phyloP scores from a whole-genome alignment of 2,113 vertebrate species.

The Triplophysa tibetana region DNA sequence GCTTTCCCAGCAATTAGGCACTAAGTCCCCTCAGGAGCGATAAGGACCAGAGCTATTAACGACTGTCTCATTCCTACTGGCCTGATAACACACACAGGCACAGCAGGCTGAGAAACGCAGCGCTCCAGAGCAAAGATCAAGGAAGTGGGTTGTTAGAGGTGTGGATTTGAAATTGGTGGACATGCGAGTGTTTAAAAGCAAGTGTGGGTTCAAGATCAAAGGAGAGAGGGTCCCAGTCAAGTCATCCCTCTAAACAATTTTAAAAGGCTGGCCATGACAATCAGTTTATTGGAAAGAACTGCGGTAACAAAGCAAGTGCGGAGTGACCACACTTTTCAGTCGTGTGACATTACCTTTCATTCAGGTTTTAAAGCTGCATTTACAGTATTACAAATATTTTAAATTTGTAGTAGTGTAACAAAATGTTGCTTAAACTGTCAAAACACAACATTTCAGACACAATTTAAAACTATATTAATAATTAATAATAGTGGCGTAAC shows the following conservation, averaged over 20 bases:
- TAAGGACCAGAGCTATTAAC: constrained; percentile 78
- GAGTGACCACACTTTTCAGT: background rate
- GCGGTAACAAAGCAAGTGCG: background rate
- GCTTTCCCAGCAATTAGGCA: constrained; percentile 79
- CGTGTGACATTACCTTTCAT: background rate
- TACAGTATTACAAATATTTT: too few relatives aligned
- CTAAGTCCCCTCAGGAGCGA: constrained; percentile 77
- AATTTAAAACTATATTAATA: too few relatives aligned
- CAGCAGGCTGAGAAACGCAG: constrained; percentile 58
- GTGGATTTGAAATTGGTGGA: constrained; percentile 30
- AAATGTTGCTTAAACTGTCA: too few relatives aligned
- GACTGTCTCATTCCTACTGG: constrained; percentile 72
- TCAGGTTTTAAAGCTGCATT: too few relatives aligned
- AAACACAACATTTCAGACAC: too few relatives aligned
- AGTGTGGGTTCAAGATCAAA: constrained; percentile 37
- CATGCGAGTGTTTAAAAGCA: constrained; percentile 21
- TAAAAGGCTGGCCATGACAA: background rate
- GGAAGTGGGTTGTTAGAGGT: constrained; percentile 12
- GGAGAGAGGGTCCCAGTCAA: background rate
- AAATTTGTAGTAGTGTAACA: too few relatives aligned
- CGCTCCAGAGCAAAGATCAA: constrained; percentile 32
- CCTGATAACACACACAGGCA: constrained; percentile 68
- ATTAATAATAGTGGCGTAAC: too few relatives aligned
- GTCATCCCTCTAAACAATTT: constrained; percentile 16
- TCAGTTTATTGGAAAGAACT: background rate